Percentiles rank a stretch among this genome's conserved stretches.
Evolutionary conservation across 2,797 vertebrate species (phyloP).

Genomic region (Graptemys geographica): DNA sequence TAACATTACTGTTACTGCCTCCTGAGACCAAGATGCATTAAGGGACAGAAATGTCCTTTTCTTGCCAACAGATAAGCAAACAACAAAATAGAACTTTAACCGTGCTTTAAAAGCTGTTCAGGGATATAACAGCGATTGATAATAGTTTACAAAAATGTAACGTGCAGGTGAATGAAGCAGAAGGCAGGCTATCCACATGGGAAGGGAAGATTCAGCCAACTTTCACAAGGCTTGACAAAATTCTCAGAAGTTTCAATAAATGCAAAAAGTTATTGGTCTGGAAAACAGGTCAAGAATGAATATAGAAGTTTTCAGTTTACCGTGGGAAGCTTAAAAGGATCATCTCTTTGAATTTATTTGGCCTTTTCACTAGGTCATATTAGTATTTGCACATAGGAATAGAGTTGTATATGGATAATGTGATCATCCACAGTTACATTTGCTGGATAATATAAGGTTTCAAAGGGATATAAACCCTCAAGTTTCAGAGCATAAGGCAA

Average conservation of each 20-base stretch:
- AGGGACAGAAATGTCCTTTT: background rate
- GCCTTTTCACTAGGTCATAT: conserved; percentile 34
- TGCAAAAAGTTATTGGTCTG: conserved; percentile 38
- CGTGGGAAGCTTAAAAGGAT: conserved; percentile 36
- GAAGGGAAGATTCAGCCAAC: background rate
- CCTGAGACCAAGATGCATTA: background rate
- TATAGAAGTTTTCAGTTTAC: conserved; percentile 24
- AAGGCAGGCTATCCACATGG: conserved; percentile 10
- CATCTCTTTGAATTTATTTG: conserved; percentile 54
- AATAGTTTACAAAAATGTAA: conserved; percentile 8
- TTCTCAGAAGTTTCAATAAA: conserved; percentile 53
- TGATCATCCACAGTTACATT: conserved; percentile 54
- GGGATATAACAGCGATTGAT: background rate
- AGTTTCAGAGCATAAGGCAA: conserved; percentile 10
- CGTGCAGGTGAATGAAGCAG: background rate
- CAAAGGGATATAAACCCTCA: conserved; percentile 7
- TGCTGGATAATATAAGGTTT: conserved; percentile 44
- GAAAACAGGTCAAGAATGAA: conserved; percentile 45
- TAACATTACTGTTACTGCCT: conserved; percentile 21
- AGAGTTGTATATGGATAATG: conserved; percentile 55
- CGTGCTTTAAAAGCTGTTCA: conserved; percentile 38
- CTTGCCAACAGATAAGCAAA: conserved; percentile 1
- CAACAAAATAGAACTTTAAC: conserved; percentile 31
- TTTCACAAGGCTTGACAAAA: conserved; percentile 49
- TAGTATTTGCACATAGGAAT: conserved; percentile 14